phyloP scores from a whole-genome alignment of 2,797 vertebrate species.

The Spheniscus humboldti region DNA sequence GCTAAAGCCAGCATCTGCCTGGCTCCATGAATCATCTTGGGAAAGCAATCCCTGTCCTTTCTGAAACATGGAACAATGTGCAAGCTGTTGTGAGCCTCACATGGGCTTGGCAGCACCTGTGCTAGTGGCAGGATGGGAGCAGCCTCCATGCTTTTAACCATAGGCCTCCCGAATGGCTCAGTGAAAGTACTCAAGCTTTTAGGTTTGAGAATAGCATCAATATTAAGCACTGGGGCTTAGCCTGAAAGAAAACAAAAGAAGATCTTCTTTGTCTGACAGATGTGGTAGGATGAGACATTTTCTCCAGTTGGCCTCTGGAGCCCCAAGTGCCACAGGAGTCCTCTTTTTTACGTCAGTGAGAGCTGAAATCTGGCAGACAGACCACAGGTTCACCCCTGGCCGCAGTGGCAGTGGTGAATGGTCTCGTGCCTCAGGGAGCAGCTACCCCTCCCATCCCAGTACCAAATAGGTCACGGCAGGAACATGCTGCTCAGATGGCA shows the following conservation, averaged over 20 bases:
- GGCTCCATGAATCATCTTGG: not conserved
- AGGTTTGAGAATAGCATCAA: not conserved
- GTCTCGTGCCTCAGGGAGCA: not conserved
- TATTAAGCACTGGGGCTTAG: not conserved
- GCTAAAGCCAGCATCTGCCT: not conserved
- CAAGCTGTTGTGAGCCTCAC: not conserved
- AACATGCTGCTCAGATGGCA: not conserved
- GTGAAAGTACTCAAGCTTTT: not conserved
- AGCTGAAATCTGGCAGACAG: not conserved
- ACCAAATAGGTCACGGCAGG: not conserved
- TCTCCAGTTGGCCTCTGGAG: not conserved
- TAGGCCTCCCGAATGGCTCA: not conserved
- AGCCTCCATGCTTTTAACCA: not conserved
- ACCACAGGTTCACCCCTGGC: accelerated
- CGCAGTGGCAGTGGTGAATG: not conserved
- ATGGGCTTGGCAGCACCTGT: not conserved
- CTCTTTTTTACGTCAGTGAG: not conserved
- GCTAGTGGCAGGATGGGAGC: not conserved
- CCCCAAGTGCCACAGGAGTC: not conserved
- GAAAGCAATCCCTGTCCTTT: not conserved
- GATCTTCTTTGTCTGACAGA: not conserved
- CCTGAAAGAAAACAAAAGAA: not conserved
- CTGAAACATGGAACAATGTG: not conserved
- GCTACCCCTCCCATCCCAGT: not conserved
- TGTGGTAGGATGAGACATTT: not conserved